These are phyloP conservation scores for Conops quadrifasciatus DNA, from an alignment of 2,888 invertebrate genomes.

Conservation along the genomic window DNA sequence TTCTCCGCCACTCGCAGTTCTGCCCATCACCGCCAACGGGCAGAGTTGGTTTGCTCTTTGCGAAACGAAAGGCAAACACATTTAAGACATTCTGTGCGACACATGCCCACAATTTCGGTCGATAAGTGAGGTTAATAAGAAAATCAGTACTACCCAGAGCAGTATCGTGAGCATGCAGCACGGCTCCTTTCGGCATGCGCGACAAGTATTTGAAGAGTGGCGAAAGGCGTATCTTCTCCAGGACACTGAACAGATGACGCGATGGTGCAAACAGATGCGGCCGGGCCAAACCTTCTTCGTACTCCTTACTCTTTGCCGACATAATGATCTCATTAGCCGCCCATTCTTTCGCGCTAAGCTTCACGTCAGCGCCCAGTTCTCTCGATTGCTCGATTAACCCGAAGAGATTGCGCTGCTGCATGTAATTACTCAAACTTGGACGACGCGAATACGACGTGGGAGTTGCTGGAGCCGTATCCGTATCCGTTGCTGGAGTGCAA, in stretches of 20 bases:
- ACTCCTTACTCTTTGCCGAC: conserved; percentile 68
- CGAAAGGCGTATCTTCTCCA: conserved; percentile 69
- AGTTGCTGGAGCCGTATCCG: conserved; percentile 42
- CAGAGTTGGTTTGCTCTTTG: conserved; percentile 46
- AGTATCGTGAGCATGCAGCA: conserved; percentile 76
- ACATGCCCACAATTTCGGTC: conserved; percentile 69
- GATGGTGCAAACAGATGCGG: conserved; percentile 72
- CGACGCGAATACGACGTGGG: too few relatives aligned
- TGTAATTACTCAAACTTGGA: conserved; percentile 53
- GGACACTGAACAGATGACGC: conserved; percentile 72
- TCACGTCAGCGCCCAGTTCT: conserved; percentile 68
- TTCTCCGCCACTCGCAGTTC: conserved; percentile 53
- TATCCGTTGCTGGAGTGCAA: not conserved
- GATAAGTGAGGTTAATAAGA: conserved; percentile 72
- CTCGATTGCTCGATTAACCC: conserved; percentile 66
- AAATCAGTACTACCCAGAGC: conserved; percentile 72
- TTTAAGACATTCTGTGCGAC: conserved; percentile 40
- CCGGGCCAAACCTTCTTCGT: conserved; percentile 68
- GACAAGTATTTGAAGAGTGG: conserved; percentile 74
- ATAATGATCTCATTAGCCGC: conserved; percentile 70
- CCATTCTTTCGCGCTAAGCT: conserved; percentile 67
- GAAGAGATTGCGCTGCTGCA: conserved; percentile 64
- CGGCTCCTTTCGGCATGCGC: conserved; percentile 79
- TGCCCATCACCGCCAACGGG: not conserved
- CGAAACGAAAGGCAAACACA: conserved; percentile 47